Conservation (phyloP, 1,140 invertebrate species). For the Gryon sp. region DNA sequence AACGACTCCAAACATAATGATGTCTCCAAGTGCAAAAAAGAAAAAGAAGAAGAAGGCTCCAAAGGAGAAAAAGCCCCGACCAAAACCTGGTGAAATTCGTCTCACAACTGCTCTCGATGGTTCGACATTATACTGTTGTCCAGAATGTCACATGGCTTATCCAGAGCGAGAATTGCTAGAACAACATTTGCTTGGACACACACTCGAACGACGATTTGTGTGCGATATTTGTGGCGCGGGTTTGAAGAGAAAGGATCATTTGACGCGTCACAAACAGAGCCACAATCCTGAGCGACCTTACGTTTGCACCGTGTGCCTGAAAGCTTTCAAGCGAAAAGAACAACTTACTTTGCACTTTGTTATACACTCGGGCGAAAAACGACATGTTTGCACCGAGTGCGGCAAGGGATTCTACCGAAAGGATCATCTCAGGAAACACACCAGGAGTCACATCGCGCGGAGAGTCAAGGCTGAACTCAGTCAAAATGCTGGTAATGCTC, state of each 20-base stretch:
- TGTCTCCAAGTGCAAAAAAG: constrained; percentile 83
- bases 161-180: constrained; percentile 89
- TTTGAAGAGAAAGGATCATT: constrained; percentile 89
- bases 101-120: constrained; percentile 90
- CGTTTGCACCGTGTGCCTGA: constrained; percentile 90
- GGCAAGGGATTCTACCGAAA: constrained; percentile 86
- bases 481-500: constrained; percentile 80
- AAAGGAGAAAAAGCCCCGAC: constrained; percentile 89
- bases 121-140: constrained; percentile 90
- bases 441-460: constrained; percentile 88
- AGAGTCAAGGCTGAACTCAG: constrained; percentile 91
- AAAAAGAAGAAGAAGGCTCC: constrained; percentile 90
- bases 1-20: constrained; percentile 77
- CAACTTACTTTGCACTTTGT: constrained; percentile 91
- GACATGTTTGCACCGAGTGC: constrained; percentile 91
- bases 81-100: constrained; percentile 90
- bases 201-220: constrained; percentile 88
- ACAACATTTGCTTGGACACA: constrained; percentile 89
- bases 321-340: constrained; percentile 92
- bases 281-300: constrained; percentile 90
- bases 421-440: constrained; percentile 84
- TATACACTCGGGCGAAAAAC: constrained; percentile 91
- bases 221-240: constrained; percentile 92
- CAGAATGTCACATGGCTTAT: constrained; percentile 92
- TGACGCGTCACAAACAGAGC: constrained; percentile 89